Conservation (phyloP, 2,113 vertebrate species). For the Anguilla rostrata region DNA sequence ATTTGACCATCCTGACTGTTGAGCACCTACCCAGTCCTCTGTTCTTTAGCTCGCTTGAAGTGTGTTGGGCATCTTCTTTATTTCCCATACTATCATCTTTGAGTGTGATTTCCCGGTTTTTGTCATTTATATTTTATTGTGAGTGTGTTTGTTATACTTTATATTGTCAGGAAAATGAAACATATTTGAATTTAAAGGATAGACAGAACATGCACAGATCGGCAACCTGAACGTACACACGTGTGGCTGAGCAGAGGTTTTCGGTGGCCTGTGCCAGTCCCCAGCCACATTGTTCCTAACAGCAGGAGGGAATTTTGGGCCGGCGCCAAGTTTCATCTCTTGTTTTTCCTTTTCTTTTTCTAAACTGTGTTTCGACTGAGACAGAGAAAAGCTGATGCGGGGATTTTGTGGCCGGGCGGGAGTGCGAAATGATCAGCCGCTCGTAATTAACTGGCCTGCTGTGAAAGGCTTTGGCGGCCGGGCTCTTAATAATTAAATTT, state of each 20-base stretch:
- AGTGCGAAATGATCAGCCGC: background rate
- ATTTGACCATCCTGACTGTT: no score
- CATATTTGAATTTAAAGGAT: background rate
- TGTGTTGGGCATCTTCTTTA: no score
- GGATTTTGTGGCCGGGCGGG: constrained; percentile 8
- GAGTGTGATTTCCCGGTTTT: no score
- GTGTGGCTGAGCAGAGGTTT: constrained; percentile 1
- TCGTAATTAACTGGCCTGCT: constrained; percentile 2
- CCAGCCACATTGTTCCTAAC: constrained; percentile 53
- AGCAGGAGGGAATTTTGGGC: constrained; percentile 46
- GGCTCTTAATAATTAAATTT: constrained; percentile 13
- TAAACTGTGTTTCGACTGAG: constrained; percentile 20
- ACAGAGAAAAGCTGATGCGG: constrained; percentile 13
- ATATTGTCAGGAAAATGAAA: no score
- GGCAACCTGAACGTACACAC: constrained; percentile 11
- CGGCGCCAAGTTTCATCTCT: constrained; percentile 40
- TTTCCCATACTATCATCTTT: no score
- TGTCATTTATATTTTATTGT: no score
- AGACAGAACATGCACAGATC: background rate
- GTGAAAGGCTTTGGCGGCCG: background rate
- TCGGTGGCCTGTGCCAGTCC: constrained; percentile 44
- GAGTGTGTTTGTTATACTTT: no score
- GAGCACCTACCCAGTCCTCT: no score
- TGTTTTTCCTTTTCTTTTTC: constrained; percentile 29
- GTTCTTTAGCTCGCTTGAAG: no score